Base-by-base conservation (phyloP, 2,113 vertebrate species). In the Rutilus rutilus region DNA sequence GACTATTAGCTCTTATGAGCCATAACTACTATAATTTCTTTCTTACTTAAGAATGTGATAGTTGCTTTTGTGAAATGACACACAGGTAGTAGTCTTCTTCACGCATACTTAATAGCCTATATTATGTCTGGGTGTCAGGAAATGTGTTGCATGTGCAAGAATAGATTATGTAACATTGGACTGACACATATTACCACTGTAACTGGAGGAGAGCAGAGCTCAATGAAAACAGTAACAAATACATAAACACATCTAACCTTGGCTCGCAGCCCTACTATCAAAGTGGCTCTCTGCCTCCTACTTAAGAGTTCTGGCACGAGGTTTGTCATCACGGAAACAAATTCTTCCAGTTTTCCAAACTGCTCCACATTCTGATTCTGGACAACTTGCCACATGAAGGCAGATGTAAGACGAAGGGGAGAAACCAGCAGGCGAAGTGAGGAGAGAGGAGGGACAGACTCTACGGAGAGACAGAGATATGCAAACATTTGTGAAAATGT, bases 221-320 rank as follows among this genome's bases (percentile, higher is more conserved):
- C 54, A 10, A 6, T 47, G 52, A 60, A 50, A 77, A 39, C 73
- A 10, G 1, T 21, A 42, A 42, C 12, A 64, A 64, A 62, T 45
- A 17, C 9, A 65, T 36, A 62, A 73, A 45, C 50, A 54, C 8
- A 27, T 33, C n/a, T 39, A 59, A 97, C 96, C 93, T 95, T 95
- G 33, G 96, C 96, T 86, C 95, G 94, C 23, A 97, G 92, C 5
- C 95, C 96, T 86, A 97, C 87, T 62, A 95, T 94, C 19, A 97
- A 92, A n/a, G 96, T 95, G 11, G 94, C 92, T 5, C 94, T 93
- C 87, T 97, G 96, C 54, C 95, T 93, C 90, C 94, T 95, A 80
- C 92, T 95, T 88, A 97, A 94, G 81, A 97, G 87, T 6, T 95
- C 95, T 1, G 96, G 96, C 6, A 95, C 95, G 0, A 94, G 93